phyloP scores from a whole-genome alignment of 1,140 invertebrate genomes.

The Asbolus verrucosus region DNA sequence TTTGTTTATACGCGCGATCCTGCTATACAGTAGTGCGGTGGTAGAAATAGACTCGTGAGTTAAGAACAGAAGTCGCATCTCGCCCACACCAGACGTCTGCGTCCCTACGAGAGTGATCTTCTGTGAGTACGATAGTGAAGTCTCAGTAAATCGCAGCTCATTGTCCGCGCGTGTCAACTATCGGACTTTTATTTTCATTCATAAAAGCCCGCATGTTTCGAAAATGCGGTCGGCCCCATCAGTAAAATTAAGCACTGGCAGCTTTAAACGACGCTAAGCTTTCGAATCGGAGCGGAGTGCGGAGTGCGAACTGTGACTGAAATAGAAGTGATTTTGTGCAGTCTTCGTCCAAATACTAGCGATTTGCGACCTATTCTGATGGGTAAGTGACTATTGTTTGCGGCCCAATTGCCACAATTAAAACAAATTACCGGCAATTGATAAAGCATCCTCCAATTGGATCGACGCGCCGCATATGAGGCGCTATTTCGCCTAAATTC shows the following conservation, averaged over 20 bases:
- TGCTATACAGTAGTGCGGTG: slow-evolving; percentile 36
- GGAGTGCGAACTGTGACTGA: slow-evolving; percentile 22
- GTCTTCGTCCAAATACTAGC: slow-evolving; percentile 9
- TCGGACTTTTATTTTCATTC: slow-evolving; percentile 26
- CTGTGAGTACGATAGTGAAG: slow-evolving; percentile 10
- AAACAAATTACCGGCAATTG: slow-evolving; percentile 32
- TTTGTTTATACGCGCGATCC: slow-evolving; percentile 25
- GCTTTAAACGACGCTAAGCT: not conserved
- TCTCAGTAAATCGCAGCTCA: slow-evolving; percentile 17
- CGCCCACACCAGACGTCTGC: slow-evolving; percentile 39
- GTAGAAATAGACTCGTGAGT: slow-evolving; percentile 45
- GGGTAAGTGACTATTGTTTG: slow-evolving; percentile 26
- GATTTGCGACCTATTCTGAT: slow-evolving; percentile 39
- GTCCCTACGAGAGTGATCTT: slow-evolving; percentile 30
- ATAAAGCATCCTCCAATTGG: not conserved
- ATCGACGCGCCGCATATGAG: not conserved
- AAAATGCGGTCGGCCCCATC: slow-evolving; percentile 36
- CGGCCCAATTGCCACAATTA: slow-evolving; percentile 33
- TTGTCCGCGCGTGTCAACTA: slow-evolving; percentile 31
- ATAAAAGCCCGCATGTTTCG: slow-evolving; percentile 41
- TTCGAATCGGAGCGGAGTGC: slow-evolving; percentile 1
- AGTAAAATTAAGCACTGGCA: slow-evolving; percentile 1
- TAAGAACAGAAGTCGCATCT: slow-evolving; percentile 44
- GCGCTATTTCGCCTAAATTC: slow-evolving; percentile 12
- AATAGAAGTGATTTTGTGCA: slow-evolving; percentile 39